These are phyloP conservation scores for Antedon bifida DNA, from an alignment of 35 echinoderm and acorn worm species.

Conservation along the genomic window DNA sequence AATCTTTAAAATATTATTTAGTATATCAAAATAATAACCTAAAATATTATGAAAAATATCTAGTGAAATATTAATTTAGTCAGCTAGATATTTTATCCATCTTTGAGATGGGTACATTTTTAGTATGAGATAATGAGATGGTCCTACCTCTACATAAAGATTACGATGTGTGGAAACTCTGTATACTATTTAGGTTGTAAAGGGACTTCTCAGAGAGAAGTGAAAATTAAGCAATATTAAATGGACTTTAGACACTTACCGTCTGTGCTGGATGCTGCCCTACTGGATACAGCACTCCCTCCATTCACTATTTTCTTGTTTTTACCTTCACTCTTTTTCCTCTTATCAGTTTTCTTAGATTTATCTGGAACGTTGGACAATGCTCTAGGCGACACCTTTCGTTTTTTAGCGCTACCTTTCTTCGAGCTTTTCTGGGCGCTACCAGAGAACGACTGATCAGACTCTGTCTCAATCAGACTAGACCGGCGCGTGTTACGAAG, in stretches of 20 bases:
- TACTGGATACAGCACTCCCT: not conserved
- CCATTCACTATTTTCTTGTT: not conserved
- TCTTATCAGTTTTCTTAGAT: not conserved
- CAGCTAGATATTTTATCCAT: no score
- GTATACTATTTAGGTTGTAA: no score
- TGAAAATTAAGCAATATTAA: no score
- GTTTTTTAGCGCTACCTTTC: not conserved
- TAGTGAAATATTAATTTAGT: no score
- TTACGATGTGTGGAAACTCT: no score
- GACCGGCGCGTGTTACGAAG: not conserved
- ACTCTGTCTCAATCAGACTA: not conserved
- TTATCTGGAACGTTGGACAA: not conserved
- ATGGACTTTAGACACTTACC: not conserved
- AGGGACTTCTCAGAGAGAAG: no score
- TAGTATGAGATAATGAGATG: no score
- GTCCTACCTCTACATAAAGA: no score
- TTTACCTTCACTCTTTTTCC: not conserved
- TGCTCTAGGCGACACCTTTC: not conserved
- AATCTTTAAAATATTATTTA: no score
- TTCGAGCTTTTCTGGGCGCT: not conserved
- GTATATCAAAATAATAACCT: no score
- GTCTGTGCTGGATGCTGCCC: not conserved
- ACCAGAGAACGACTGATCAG: not conserved
- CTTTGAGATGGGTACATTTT: no score
- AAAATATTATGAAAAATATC: no score